phyloP scores from a whole-genome alignment of 2,797 vertebrate genomes.

The Darevskia mixta region DNA sequence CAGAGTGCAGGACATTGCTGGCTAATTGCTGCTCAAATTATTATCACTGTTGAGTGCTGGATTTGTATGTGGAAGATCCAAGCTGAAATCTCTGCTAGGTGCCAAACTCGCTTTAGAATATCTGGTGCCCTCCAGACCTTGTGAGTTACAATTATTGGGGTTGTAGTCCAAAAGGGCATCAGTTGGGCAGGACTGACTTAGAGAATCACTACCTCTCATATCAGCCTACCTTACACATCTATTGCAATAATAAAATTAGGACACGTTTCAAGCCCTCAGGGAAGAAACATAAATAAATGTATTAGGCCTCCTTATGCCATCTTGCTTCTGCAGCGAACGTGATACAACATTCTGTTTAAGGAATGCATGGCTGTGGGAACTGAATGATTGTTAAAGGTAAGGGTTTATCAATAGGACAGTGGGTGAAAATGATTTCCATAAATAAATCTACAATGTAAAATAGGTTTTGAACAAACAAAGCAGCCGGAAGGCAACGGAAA shows the following conservation, averaged over 20 bases:
- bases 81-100: background rate
- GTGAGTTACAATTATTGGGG: background rate
- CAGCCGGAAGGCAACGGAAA: slow-evolving; percentile 26
- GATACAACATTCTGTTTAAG: background rate
- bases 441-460: slow-evolving; percentile 20
- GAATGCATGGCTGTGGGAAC: background rate
- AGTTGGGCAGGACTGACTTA: background rate
- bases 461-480: slow-evolving; percentile 11
- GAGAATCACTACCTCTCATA: background rate
- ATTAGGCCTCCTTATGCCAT: slow-evolving; percentile 8
- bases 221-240: background rate
- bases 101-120: background rate
- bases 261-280: too few species aligned
- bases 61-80: background rate
- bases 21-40: background rate
- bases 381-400: background rate
- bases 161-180: background rate
- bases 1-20: background rate
- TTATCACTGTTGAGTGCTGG: background rate
- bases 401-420: background rate
- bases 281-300: background rate
- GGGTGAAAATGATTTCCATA: slow-evolving; percentile 9
- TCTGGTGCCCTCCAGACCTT: background rate
- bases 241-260: background rate
- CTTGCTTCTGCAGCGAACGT: background rate